phyloP scores from a whole-genome alignment of 2,888 invertebrate genomes.

The Dysmachus trigonus region DNA sequence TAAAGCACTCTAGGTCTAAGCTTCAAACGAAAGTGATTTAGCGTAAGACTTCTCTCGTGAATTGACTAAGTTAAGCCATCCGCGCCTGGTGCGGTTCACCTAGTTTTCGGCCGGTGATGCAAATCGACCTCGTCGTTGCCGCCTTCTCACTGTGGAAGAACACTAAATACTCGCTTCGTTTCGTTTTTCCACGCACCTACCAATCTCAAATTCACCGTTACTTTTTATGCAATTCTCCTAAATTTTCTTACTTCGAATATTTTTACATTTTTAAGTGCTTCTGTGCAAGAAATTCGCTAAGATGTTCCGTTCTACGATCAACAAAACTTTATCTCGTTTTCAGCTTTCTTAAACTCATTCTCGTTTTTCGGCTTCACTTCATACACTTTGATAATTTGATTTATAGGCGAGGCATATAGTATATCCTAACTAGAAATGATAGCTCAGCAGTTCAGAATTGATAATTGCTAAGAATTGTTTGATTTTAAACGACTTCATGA shows the following conservation, averaged over 20 bases:
- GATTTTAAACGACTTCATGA: too few relatives aligned
- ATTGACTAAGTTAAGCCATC: slow-evolving; percentile 48
- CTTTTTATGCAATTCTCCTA: not conserved
- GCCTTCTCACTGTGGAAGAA: not conserved
- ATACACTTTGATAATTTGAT: too few relatives aligned
- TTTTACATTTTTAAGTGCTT: not conserved
- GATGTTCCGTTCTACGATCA: not conserved
- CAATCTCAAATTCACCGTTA: not conserved
- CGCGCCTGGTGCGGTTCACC: not conserved
- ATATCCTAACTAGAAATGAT: too few relatives aligned
- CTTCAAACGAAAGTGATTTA: slow-evolving; percentile 49
- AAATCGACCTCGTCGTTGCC: not conserved
- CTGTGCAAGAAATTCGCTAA: not conserved
- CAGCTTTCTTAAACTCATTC: not conserved
- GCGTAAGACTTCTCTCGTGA: slow-evolving; percentile 45
- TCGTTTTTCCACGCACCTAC: not conserved
- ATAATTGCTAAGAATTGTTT: too few relatives aligned
- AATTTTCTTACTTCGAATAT: not conserved
- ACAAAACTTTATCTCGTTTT: not conserved
- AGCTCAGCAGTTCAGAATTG: too few relatives aligned
- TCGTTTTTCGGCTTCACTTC: too few relatives aligned
- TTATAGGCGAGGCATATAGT: too few relatives aligned
- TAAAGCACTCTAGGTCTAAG: slow-evolving; percentile 29
- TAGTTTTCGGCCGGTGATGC: not conserved
- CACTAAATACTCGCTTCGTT: not conserved